phyloP scores from a whole-genome alignment of 2,113 vertebrate species.

The Pygoscelis antarcticus region DNA sequence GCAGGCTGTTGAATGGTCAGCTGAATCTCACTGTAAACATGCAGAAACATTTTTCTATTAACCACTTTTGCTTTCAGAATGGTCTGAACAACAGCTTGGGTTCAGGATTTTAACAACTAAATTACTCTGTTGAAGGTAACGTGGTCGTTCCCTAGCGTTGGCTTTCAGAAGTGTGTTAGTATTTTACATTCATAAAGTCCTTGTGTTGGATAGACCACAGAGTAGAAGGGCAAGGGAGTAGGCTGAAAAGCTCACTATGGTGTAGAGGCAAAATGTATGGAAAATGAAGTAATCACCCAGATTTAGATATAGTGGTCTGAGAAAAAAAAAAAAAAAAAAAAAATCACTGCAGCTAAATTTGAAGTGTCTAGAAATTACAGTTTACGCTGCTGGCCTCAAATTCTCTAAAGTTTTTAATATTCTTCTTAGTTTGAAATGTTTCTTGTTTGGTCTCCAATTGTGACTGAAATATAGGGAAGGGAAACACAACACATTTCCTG shows the following conservation, averaged over 20 bases:
- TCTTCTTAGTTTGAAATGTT: neutral
- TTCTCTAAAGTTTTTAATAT: neutral
- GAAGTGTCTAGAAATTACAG: neutral
- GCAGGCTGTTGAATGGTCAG: neutral
- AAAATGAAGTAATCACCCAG: neutral
- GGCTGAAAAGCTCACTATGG: neutral
- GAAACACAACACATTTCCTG: neutral
- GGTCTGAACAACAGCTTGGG: neutral
- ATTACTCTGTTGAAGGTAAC: neutral
- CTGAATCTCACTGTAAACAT: neutral
- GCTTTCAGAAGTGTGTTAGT: neutral
- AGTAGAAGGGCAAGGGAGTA: neutral
- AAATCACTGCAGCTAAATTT: neutral
- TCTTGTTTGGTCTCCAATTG: neutral
- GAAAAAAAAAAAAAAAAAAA: neutral
- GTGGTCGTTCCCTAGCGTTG: neutral
- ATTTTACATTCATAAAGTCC: neutral
- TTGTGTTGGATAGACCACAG: neutral
- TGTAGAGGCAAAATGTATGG: neutral
- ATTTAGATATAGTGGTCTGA: neutral
- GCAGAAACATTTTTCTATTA: neutral
- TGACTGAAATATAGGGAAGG: neutral
- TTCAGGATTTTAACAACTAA: neutral
- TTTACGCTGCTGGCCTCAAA: neutral
- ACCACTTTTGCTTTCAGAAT: neutral